Evolutionary conservation across 2,797 vertebrate species (phyloP), one percentile per base, ranked within the genome.

Genomic region (Aeoliscus strigatus): DNA sequence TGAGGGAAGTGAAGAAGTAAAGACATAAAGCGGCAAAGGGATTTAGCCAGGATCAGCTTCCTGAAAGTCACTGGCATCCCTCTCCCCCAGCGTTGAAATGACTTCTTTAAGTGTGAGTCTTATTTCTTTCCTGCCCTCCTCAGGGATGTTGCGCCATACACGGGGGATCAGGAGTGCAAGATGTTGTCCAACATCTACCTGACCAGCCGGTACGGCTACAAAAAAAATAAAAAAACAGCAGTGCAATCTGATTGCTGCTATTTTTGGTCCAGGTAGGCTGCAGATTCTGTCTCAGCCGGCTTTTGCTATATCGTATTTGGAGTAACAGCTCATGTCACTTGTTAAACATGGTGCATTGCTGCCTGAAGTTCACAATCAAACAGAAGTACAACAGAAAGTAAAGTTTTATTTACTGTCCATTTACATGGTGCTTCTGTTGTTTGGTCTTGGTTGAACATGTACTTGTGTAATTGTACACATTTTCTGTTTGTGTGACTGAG

Each of bases 21-120:
- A 70, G 65, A 73, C 65, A 70, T n/a, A 66, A 75, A 67, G 75
- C 32, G 65, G 63, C 45, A 51, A 64, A 65, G 52, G 74, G 70
- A 72, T 79, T 77, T 71, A 51, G 57, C 66, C 42, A 23, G 45
- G 66, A 73, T 75, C 58, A 61, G 62, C 53, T 56, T n/a, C n/a
- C n/a, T n/a, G n/a, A n/a, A n/a, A n/a, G n/a, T 51, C 32, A 59
- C 62, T 59, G 53, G 63, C 39, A 53, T 66, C 54, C 27, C 28
- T 29, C 31, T 59, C 14, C 14, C n/a, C 27, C 2, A 16, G 46
- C 52, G 70, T 24, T 52, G 61, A 66, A 73, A 72, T 62, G 15
- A 70, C 62, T 60, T 65, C 58, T 68, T 29, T 35, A 27, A 21
- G 27, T 58, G 18, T 49, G 60, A 66, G 39, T 41, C 16, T 18